Percentiles rank a stretch among this genome's conserved stretches.
Evolutionary conservation across 2,888 invertebrate genomes (phyloP).

Genomic region (Drosophila cyrtoloma): DNA sequence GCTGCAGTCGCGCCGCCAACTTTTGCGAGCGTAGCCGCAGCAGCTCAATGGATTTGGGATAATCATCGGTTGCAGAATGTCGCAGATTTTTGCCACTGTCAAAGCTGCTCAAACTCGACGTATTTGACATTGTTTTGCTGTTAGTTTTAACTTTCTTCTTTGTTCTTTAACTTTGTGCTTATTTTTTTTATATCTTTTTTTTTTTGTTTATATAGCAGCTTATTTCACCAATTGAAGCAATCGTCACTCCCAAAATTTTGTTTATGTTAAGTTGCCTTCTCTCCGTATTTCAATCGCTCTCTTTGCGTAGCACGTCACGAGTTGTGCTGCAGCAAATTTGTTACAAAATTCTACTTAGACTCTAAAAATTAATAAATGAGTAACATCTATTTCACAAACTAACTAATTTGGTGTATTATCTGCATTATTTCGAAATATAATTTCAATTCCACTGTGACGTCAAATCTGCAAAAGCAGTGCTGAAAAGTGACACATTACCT

Average conservation of each 20-base stretch:
- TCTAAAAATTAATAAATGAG: background rate
- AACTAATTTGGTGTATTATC: background rate
- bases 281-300: conserved; percentile 8
- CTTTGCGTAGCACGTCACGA: conserved; percentile 45
- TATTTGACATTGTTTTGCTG: conserved; percentile 58
- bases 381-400: background rate
- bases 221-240: conserved; percentile 47
- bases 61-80: conserved; percentile 2
- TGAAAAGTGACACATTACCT: background rate
- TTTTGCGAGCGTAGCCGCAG: conserved; percentile 59
- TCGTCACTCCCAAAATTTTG: conserved; percentile 10
- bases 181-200: conserved; percentile 20
- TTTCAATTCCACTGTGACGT: background rate
- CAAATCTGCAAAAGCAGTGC: background rate
- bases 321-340: background rate
- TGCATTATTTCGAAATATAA: background rate
- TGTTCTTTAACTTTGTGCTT: conserved; percentile 4
- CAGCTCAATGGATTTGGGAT: conserved; percentile 40
- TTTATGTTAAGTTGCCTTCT: conserved; percentile 2
- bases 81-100: conserved; percentile 15
- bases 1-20: conserved; percentile 52
- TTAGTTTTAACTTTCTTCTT: conserved; percentile 4
- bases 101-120: conserved; percentile 53
- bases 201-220: conserved; percentile 31
- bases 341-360: background rate